Evolutionary conservation across 2,888 invertebrate genomes (phyloP), one percentile per base, ranked within the genome.

Genomic region (Andrena dorsata): DNA sequence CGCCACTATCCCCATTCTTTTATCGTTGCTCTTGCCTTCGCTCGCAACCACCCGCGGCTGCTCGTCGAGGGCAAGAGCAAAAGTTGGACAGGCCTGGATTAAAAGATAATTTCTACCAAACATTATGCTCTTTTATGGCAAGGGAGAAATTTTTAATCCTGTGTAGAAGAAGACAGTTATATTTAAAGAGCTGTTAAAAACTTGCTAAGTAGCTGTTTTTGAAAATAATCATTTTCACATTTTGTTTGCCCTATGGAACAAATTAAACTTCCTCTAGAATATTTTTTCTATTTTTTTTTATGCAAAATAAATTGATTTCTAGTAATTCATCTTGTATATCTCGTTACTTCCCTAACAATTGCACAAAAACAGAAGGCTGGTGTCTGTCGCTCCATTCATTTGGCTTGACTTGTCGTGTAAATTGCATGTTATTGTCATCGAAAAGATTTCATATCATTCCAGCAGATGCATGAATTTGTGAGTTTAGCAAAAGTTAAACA

Each of bases 371-470:
- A 41, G 26, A 20, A 41, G 41, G 47, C 47, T 72, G 41, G 53
- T 72, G 73, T 32, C 63, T 23, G 32, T 66, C 49, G 68, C 82
- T 79, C 78, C 82, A 73, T 82, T 86, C 81, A 88, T 87, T 87
- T 87, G 87, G 87, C 81, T 77, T 87, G 82, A 84, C 82, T 73
- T 84, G 88, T 80, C 53, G 30, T 72, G 47, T 66, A 83, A 80
- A 82, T 76, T 76, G 76, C 80, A 71, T 61, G 60, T 70, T 47
- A 75, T 74, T 51, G 66, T 73, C 32, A 60, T 73, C 28, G 64
- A 76, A 72, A 84, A 65, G 23, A 41, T 20, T n/a, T 20, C 16
- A 26, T 10, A n/a, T 20, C n/a, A 30, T 47, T 61, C 58, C 7
- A 47, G n/a, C 16, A 41, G 51, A 26, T 20, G 23, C 30, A 47